phyloP scores from a whole-genome alignment of 2,797 vertebrate genomes.

The Liasis olivaceus region DNA sequence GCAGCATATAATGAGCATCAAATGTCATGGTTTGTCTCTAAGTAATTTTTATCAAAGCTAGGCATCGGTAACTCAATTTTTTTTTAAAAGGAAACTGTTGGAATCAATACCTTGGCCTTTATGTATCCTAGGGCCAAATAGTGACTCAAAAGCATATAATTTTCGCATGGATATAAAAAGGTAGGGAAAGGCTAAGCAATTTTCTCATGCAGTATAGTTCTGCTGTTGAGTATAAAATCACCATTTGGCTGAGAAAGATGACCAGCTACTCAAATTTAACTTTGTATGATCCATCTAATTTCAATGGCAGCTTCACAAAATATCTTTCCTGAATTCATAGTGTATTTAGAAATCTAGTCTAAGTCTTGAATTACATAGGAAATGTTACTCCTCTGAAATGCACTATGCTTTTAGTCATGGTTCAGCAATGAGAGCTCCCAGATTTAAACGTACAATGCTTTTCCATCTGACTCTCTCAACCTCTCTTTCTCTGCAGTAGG shows the following conservation, averaged over 20 bases:
- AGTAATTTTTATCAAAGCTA: neutral
- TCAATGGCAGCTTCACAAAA: conserved; percentile 4
- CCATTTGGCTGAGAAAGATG: neutral
- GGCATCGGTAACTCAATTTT: neutral
- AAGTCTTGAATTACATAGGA: neutral
- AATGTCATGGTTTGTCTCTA: neutral
- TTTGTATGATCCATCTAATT: conserved; percentile 43
- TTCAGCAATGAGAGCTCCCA: neutral
- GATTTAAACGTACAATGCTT: neutral
- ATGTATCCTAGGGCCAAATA: neutral
- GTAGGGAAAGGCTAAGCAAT: neutral
- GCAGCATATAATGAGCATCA: neutral
- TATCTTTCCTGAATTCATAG: neutral
- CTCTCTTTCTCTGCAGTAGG: neutral
- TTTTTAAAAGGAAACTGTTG: neutral
- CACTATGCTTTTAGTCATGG: neutral
- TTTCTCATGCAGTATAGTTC: conserved; percentile 38
- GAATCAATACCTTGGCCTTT: neutral
- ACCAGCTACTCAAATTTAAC: conserved; percentile 29
- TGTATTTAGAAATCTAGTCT: neutral
- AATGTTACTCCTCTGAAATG: conserved; percentile 5
- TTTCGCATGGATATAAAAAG: conserved; percentile 6
- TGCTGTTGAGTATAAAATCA: conserved; percentile 31
- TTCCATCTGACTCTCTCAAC: neutral
- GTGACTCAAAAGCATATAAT: neutral